These are phyloP conservation scores for Heterocephalus glaber DNA, from an alignment of 2,113 vertebrate genomes.

Conservation along the genomic window DNA sequence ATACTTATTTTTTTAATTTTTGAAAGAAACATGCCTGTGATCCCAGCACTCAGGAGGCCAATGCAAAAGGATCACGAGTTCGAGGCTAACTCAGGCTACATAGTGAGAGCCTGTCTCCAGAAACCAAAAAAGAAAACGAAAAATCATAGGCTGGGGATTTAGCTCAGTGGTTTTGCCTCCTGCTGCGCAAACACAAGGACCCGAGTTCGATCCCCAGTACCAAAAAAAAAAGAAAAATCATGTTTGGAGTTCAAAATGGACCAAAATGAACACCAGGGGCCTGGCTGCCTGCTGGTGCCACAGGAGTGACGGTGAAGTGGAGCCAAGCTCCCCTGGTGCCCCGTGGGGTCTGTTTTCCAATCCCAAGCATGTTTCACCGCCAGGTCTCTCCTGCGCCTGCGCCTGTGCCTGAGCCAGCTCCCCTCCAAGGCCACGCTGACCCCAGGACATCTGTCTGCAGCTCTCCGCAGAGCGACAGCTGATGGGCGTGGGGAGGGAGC, in stretches of 20 bases:
- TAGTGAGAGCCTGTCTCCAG: too few species aligned
- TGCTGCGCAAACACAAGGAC: too few species aligned
- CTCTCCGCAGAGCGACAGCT: slow-evolving; percentile 19
- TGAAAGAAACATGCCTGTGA: neutral
- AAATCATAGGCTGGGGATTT: too few species aligned
- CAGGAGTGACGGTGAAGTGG: neutral
- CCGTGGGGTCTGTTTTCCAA: neutral
- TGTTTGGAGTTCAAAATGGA: neutral
- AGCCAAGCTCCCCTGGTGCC: neutral
- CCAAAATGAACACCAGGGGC: neutral
- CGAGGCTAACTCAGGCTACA: too few species aligned
- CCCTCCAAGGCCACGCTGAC: neutral
- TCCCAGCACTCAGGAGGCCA: neutral
- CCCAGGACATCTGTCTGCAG: neutral
- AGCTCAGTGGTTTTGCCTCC: too few species aligned
- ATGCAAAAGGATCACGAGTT: neutral
- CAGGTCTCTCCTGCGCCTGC: neutral
- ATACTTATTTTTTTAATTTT: neutral
- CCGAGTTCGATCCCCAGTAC: too few species aligned
- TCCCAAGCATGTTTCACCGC: neutral
- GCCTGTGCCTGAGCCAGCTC: neutral
- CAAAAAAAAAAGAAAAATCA: neutral
- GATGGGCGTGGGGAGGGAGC: neutral
- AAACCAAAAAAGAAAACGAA: too few species aligned
- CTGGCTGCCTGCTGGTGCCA: neutral